phyloP scores from a whole-genome alignment of 1,140 invertebrate species.

The Mercenaria mercenaria region DNA sequence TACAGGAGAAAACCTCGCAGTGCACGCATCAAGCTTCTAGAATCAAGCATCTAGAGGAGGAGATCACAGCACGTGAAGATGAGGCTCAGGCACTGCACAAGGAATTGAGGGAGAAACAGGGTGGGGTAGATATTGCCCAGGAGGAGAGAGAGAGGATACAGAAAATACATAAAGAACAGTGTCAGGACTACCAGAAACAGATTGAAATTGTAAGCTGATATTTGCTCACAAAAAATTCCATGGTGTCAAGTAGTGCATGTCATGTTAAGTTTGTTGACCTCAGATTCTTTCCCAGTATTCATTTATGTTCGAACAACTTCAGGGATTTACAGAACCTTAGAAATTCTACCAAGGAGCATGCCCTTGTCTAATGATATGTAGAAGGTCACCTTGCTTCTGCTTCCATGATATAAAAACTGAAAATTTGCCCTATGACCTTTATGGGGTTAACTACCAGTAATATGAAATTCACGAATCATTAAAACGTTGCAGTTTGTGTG shows the following conservation, averaged over 20 bases:
- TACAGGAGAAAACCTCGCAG: conserved; percentile 77
- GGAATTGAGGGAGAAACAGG: conserved; percentile 71
- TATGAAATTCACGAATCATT: too few relatives aligned
- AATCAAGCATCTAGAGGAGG: conserved; percentile 73
- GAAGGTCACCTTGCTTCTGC: too few relatives aligned
- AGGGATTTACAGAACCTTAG: too few relatives aligned
- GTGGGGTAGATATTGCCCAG: conserved; percentile 57
- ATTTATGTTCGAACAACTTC: too few relatives aligned
- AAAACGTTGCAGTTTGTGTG: too few relatives aligned
- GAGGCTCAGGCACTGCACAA: conserved; percentile 68
- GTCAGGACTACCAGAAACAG: conserved; percentile 79
- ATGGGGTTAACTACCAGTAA: too few relatives aligned
- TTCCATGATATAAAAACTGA: too few relatives aligned
- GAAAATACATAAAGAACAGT: conserved; percentile 76
- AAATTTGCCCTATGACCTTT: too few relatives aligned
- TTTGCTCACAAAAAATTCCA: too few relatives aligned
- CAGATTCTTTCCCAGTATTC: too few relatives aligned
- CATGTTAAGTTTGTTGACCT: not conserved
- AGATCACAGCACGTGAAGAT: conserved; percentile 65
- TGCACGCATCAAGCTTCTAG: conserved; percentile 67
- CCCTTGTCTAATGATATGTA: too few relatives aligned
- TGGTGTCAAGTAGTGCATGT: not conserved
- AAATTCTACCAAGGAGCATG: too few relatives aligned
- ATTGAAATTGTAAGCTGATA: conserved; percentile 78
- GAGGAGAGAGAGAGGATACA: conserved; percentile 69